phyloP scores from a whole-genome alignment of 2,888 invertebrate species.

The Eurois occulta region DNA sequence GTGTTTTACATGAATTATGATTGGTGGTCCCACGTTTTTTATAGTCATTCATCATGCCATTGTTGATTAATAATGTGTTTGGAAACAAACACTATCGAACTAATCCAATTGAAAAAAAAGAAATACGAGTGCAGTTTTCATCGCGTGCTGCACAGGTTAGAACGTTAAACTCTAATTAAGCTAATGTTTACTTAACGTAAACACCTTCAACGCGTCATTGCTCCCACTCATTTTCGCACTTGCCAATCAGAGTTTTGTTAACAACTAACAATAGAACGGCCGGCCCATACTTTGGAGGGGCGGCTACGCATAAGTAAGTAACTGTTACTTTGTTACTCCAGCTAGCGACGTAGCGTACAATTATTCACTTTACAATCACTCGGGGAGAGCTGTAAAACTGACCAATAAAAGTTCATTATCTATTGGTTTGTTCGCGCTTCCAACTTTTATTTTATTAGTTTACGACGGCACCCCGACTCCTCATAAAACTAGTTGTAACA shows the following conservation, averaged over 20 bases:
- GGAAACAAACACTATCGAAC: slow-evolving; percentile 18
- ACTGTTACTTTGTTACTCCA: slow-evolving; percentile 29
- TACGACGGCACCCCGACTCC: slow-evolving; percentile 76
- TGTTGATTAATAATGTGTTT: slow-evolving; percentile 25
- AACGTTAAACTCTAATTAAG: slow-evolving; percentile 32
- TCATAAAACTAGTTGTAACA: slow-evolving; percentile 81
- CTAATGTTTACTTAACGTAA: slow-evolving; percentile 48
- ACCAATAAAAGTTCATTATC: slow-evolving; percentile 91
- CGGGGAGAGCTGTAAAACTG: slow-evolving; percentile 88
- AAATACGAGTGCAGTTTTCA: neutral
- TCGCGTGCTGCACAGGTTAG: slow-evolving; percentile 38
- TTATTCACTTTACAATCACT: slow-evolving; percentile 82
- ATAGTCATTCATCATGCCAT: slow-evolving; percentile 42
- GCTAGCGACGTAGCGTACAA: slow-evolving; percentile 64
- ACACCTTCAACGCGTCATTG: slow-evolving; percentile 60
- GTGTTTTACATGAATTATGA: slow-evolving; percentile 67
- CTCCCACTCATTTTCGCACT: slow-evolving; percentile 63
- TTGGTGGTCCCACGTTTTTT: slow-evolving; percentile 54
- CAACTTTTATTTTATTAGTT: slow-evolving; percentile 89
- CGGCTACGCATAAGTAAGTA: slow-evolving; percentile 59
- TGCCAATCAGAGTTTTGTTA: slow-evolving; percentile 72
- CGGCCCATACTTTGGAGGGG: slow-evolving; percentile 61
- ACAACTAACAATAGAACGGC: slow-evolving; percentile 65
- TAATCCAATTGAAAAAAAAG: neutral
- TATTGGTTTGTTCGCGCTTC: slow-evolving; percentile 88